Evolutionary conservation across 2,113 vertebrate genomes (phyloP).

Genomic region (Camelus bactrianus): DNA sequence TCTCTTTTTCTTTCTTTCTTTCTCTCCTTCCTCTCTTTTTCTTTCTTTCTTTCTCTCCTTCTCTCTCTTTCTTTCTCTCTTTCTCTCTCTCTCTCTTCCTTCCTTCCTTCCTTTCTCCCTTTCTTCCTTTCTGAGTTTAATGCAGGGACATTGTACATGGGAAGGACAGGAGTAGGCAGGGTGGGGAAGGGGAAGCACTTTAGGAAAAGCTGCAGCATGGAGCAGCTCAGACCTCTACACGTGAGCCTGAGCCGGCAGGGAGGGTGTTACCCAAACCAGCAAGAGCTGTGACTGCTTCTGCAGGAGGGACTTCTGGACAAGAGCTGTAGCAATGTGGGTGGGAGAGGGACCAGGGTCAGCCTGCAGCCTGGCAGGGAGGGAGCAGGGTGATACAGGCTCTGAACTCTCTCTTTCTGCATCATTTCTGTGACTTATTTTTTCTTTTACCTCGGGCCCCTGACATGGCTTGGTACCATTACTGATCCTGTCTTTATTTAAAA

Average conservation of each 20-base stretch:
- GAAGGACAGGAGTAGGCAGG: not conserved
- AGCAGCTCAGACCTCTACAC: too few relatives aligned
- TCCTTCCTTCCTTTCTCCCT: too few relatives aligned
- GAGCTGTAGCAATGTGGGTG: not conserved
- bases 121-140: not conserved
- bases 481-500: not conserved
- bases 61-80: too few relatives aligned
- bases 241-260: not conserved
- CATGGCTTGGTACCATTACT: not conserved
- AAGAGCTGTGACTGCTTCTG: not conserved
- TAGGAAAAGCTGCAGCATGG: not conserved
- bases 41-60: fast-evolving
- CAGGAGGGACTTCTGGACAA: not conserved
- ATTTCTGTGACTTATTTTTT: not conserved
- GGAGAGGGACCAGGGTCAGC: not conserved
- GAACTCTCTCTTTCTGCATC: not conserved
- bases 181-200: not conserved
- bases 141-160: not conserved
- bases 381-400: not conserved
- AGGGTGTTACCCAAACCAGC: not conserved
- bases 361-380: not conserved
- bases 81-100: too few relatives aligned
- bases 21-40: too few relatives aligned
- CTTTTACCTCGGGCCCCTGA: not conserved
- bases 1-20: not conserved